Percentiles rank a stretch among this genome's conserved stretches.
These are phyloP conservation scores for Drosophila leonis DNA, from an alignment of 2,888 invertebrate genomes.

Conservation along the genomic window DNA sequence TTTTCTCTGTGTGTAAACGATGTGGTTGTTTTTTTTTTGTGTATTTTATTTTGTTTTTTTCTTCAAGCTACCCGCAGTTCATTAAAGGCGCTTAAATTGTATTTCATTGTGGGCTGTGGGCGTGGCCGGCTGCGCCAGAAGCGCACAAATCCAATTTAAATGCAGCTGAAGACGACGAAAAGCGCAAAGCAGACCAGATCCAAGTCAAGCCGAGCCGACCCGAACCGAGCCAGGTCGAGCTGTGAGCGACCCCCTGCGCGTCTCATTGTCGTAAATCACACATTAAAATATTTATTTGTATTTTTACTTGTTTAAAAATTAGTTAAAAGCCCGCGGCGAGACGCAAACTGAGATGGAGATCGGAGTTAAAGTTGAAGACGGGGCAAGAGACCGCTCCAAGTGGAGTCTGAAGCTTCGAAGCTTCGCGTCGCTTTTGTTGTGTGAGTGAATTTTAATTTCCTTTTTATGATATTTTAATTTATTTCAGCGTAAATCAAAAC, in stretches of 20 bases:
- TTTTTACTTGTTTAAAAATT: constrained; percentile 81
- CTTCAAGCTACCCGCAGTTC: constrained; percentile 48
- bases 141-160: constrained; percentile 80
- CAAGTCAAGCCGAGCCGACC: constrained; percentile 15
- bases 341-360: constrained; percentile 7
- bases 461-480: constrained; percentile 85
- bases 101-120: constrained; percentile 63
- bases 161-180: constrained; percentile 51
- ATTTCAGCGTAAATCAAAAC: constrained; percentile 84
- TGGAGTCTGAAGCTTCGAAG: constrained; percentile 14
- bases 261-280: constrained; percentile 80
- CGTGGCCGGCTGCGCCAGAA: constrained; percentile 64
- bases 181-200: constrained; percentile 14
- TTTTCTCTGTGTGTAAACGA: constrained; percentile 4
- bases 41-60: neutral
- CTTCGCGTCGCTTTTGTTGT: constrained; percentile 59
- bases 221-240: constrained; percentile 8
- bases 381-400: neutral
- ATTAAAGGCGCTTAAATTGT: constrained; percentile 79
- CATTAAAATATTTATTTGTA: constrained; percentile 82
- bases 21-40: neutral
- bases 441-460: constrained; percentile 84
- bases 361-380: neutral
- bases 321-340: constrained; percentile 72
- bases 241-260: constrained; percentile 69